Base-by-base conservation (phyloP, 2,888 invertebrate species). In the Euphydryas editha region DNA sequence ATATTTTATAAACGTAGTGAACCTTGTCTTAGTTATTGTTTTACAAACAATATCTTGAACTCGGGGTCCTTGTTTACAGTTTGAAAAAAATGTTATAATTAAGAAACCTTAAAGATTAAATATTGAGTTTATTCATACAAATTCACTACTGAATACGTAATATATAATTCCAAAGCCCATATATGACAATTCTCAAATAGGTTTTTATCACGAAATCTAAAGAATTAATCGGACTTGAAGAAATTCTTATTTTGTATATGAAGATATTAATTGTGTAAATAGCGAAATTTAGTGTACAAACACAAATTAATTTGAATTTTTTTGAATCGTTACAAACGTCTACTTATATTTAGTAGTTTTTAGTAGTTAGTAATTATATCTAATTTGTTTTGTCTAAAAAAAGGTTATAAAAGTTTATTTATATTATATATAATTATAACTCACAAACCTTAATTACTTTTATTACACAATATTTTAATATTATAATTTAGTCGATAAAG, bases 141-240 rank as follows among this genome's bases (percentile, higher is more conserved):
- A 69, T n/a, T 75, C 76, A 65, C 72, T 77, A 77, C 64, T 78
- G 71, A 81, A 70, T 66, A 56, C 62, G 65, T 65, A 71, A 79
- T 70, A 56, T 74, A 75, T 76, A 78, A 81, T 85, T 71, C 76
- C 76, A 72, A 78, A 78, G 81, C 77, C n/a, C 88, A 87, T 83
- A 84, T 88, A 87, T 85, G 85, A 76, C 79, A 77, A 78, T 78
- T 76, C 54, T 71, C 72, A 64, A 76, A 75, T 81, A 83, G 77
- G 75, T 79, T 70, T n/a, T 76, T 79, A 84, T 86, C 88, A 89
- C 87, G 89, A 70, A 67, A 85, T 62, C 42, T 85, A 75, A 86
- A 73, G 82, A 65, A 72, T 75, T 76, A 39, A 76, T 51, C 69
- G 37, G 61, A 75, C 62, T 62, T 30, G 36, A 59, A 21, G 15